Conservation (phyloP, 2,797 vertebrate species). For the Heterohyrax brucei region DNA sequence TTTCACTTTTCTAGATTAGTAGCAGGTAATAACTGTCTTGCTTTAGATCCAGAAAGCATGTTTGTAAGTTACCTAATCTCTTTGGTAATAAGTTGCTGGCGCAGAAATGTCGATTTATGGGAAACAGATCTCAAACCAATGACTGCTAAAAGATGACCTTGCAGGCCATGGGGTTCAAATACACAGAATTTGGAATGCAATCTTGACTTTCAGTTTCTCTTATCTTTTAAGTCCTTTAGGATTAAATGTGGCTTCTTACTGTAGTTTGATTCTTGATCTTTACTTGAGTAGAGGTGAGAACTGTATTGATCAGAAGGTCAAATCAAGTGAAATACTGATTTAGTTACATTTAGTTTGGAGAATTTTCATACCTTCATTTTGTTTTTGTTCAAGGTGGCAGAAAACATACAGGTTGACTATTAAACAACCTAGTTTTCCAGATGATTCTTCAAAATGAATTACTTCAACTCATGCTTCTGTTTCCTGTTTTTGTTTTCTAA, state of each 20-base stretch:
- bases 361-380: slow-evolving; percentile 60
- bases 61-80: slow-evolving; percentile 82
- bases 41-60: slow-evolving; percentile 82
- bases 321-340: slow-evolving; percentile 57
- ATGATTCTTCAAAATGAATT: slow-evolving; percentile 44
- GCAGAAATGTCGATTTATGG: slow-evolving; percentile 83
- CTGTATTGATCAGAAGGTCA: slow-evolving; percentile 38
- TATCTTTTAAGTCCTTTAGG: slow-evolving; percentile 55
- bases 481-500: slow-evolving; percentile 31
- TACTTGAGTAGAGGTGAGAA: slow-evolving; percentile 22
- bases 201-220: slow-evolving; percentile 7
- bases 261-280: slow-evolving; percentile 45
- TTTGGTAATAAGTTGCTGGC: slow-evolving; percentile 73
- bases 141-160: slow-evolving; percentile 84
- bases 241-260: slow-evolving; percentile 53
- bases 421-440: slow-evolving; percentile 65
- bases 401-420: slow-evolving; percentile 56
- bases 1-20: slow-evolving; percentile 85
- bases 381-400: slow-evolving; percentile 39
- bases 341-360: slow-evolving; percentile 39
- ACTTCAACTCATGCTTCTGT: slow-evolving; percentile 25
- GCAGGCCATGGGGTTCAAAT: slow-evolving; percentile 76
- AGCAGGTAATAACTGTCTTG: slow-evolving; percentile 85
- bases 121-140: slow-evolving; percentile 84
- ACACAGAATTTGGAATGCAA: slow-evolving; percentile 65